Base-by-base conservation (phyloP, 2,797 vertebrate species). In the Heliangelus exortis region DNA sequence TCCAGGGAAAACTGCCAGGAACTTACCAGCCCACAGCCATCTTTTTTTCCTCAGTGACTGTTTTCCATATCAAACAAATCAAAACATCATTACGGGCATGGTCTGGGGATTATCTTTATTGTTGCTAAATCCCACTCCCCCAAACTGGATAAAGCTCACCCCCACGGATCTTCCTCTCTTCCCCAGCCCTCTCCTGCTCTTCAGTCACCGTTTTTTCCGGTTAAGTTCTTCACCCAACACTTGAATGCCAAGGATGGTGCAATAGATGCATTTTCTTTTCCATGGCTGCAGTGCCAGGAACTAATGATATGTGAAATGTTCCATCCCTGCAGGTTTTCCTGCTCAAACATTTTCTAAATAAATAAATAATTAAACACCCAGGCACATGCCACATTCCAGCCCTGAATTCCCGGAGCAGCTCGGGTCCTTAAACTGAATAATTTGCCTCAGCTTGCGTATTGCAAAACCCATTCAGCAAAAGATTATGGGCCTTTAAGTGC, bases 281-380 rank as follows among this genome's bases (percentile, higher is more conserved):
- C 87, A 31, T 63, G 80, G 59, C 72, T 0, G 0, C 0, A 0
- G 76, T 95, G 93, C 94, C 96, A 93, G 88, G 81, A 96, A 18
- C 77, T 93, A 97, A 96, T 45, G 55, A 91, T 66, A 95, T 62
- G 75, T 95, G 91, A 95, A 98, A 96, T 92, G 94, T 90, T 92
- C 87, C 86, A 90, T 98, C 98, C 98, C 98, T 53, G 88, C 89
- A 96, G 98, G 97, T 96, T 96, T 95, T 97, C 98, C 97, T 97
- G 97, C 98, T 98, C 98, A 98, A 98, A 98, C 98, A 98, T 98
- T 98, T 98, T 98, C 98, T 96, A 96, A 97, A 97, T 99, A 99
- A 99, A 99, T 99, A 98, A 99, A 98, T 99, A 98, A 99, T 98
- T 98, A 97, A 97, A 97, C 91, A 78, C 87, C 92, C 97, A 97